These are phyloP conservation scores for Gulo gulo DNA, from an alignment of 2,113 vertebrate species.

Conservation along the genomic window DNA sequence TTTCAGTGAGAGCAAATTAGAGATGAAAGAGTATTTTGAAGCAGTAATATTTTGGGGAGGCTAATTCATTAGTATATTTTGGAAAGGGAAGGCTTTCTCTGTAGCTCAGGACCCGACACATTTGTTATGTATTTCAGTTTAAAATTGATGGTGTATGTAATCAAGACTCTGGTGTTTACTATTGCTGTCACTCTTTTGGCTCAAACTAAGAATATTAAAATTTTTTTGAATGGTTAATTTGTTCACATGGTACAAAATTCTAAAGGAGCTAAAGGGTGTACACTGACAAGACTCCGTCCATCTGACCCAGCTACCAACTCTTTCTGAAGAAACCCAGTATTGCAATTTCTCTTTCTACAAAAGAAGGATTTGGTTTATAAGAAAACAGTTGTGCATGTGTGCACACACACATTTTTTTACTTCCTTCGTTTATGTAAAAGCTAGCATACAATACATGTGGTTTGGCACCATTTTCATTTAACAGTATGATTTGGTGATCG, in stretches of 20 bases:
- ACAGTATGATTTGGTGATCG: background rate
- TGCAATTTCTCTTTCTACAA: background rate
- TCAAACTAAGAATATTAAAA: background rate
- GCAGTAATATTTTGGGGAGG: background rate
- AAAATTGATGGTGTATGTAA: background rate
- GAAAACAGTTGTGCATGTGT: background rate
- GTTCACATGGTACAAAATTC: background rate
- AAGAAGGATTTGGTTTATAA: background rate
- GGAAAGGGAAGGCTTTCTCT: background rate
- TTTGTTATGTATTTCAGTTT: background rate
- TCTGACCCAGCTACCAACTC: background rate
- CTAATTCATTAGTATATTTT: background rate
- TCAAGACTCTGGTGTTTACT: background rate
- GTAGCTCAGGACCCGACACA: background rate
- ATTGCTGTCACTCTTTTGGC: background rate
- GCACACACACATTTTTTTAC: background rate
- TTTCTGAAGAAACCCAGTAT: constrained; percentile 17
- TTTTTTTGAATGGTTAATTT: background rate
- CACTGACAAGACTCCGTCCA: background rate
- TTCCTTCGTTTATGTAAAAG: background rate
- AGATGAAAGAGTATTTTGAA: constrained; percentile 28
- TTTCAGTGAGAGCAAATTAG: background rate
- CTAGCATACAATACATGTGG: background rate
- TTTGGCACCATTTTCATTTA: background rate
- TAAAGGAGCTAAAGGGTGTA: background rate